Base-by-base conservation (phyloP, 2,888 invertebrate genomes). In the Tinea pellionella region DNA sequence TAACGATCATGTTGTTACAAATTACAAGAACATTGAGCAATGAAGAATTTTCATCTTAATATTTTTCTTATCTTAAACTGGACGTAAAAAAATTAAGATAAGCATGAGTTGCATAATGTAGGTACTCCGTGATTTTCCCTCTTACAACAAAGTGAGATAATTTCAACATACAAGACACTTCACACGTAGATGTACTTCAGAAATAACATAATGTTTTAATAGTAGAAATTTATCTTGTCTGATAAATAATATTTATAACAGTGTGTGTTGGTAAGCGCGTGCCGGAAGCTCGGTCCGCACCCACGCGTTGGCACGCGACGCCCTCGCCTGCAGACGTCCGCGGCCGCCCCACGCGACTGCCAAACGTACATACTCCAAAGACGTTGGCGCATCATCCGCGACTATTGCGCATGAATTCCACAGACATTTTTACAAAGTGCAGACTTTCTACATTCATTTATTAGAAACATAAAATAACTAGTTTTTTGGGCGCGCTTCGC, bases 231-330 rank as follows among this genome's bases (percentile, higher is more conserved):
- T 37, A 37, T 37, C 37, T 37, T 37, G 37, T 37, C 37, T 37
- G 37, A 37, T 37, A 24, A 24, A 24, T 37, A 12, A 37, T 37
- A 2, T 37, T 37, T 37, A 37, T 37, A 37, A 9, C 6, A 6
- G 13, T n/a, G 41, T 41, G 15, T 47, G 47, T 47, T 47, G 47
- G 13, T 16, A n/a, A 16, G 47, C 47, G 72, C 74, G 75, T 78
- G 78, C 73, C 84, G 82, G 84, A 82, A 80, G 76, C 66, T 65
- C 65, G 69, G 69, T 15, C 55, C 71, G 74, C 80, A 75, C 82
- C 83, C 80, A 80, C 82, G 81, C 77, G 63, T 77, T 80, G 80
- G 82, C 82, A 80, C 80, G 79, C 80, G 72, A 64, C 66, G 64
- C 59, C 61, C 64, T 57, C 60, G 59, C 59, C 62, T 61, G 65